These are phyloP conservation scores for Minunthozetes semirufus DNA, from an alignment of 2,888 invertebrate genomes.

Conservation along the genomic window DNA sequence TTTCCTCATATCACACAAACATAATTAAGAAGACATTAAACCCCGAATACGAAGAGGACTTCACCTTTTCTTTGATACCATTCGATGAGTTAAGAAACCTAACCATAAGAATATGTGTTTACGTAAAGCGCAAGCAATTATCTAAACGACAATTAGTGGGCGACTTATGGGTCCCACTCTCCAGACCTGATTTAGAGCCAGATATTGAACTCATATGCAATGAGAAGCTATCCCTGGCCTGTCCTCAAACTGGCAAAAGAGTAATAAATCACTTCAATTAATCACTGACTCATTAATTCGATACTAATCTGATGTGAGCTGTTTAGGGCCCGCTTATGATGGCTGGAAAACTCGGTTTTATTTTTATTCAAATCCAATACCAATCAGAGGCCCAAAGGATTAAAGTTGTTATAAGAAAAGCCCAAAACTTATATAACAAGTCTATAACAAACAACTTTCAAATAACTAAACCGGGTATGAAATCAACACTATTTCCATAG, in stretches of 20 bases:
- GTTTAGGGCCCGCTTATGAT: slow-evolving; percentile 5
- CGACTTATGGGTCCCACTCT: slow-evolving; percentile 30
- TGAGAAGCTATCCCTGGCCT: slow-evolving; percentile 13
- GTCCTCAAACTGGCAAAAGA: slow-evolving; percentile 43
- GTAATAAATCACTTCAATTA: slow-evolving; percentile 16
- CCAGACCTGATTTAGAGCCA: slow-evolving; percentile 26
- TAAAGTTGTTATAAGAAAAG: slow-evolving; percentile 45
- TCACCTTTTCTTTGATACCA: background rate
- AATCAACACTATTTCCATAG: too few species aligned
- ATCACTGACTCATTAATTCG: background rate
- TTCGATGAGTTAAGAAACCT: slow-evolving; percentile 27
- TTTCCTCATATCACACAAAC: slow-evolving; percentile 8
- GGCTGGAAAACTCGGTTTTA: slow-evolving; percentile 42
- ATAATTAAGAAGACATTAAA: slow-evolving; percentile 20
- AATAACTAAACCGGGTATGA: slow-evolving; percentile 38
- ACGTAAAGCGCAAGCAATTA: slow-evolving; percentile 22
- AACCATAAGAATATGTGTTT: slow-evolving; percentile 27
- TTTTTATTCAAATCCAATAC: slow-evolving; percentile 45
- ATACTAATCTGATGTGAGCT: background rate
- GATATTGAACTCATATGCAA: slow-evolving; percentile 7
- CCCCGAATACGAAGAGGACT: slow-evolving; percentile 33
- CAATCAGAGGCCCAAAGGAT: slow-evolving; percentile 43
- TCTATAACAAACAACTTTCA: background rate
- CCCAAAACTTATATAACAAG: slow-evolving; percentile 43
- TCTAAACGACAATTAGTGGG: slow-evolving; percentile 30